Conservation (phyloP, 2,113 vertebrate species). For the Choloepus hoffmanni region DNA sequence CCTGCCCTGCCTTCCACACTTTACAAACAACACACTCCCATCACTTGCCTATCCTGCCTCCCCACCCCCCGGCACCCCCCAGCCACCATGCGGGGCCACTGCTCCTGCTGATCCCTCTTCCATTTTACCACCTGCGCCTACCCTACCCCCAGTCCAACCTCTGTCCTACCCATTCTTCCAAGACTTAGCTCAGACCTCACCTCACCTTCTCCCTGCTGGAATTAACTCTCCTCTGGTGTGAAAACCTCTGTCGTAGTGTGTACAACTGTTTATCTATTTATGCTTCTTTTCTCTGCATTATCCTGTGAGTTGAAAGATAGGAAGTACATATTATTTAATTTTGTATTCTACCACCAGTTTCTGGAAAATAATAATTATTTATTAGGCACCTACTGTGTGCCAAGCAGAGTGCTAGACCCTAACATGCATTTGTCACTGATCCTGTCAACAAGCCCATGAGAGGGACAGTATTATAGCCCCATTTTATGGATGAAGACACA, state of each 20-base stretch:
- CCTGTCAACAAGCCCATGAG: too few relatives aligned
- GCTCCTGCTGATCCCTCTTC: neutral
- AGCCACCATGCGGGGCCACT: neutral
- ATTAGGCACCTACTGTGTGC: neutral
- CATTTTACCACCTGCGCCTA: too few relatives aligned
- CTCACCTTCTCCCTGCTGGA: neutral
- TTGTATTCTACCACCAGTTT: neutral
- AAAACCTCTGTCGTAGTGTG: neutral
- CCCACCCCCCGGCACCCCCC: neutral
- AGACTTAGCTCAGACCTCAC: neutral
- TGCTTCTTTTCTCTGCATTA: neutral
- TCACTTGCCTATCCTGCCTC: too few relatives aligned
- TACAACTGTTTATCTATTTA: neutral
- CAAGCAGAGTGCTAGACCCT: neutral
- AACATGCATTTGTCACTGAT: neutral
- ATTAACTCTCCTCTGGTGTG: neutral
- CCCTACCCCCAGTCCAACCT: neutral
- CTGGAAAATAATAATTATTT: neutral
- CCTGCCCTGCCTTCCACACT: too few relatives aligned
- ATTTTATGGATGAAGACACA: neutral
- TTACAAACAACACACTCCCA: fast-evolving
- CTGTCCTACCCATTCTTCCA: neutral
- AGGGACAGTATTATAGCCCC: neutral
- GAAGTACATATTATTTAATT: neutral
- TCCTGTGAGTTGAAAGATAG: neutral